Evolutionary conservation across 2,113 vertebrate species (phyloP).

Genomic region (Ciconia boyciana): DNA sequence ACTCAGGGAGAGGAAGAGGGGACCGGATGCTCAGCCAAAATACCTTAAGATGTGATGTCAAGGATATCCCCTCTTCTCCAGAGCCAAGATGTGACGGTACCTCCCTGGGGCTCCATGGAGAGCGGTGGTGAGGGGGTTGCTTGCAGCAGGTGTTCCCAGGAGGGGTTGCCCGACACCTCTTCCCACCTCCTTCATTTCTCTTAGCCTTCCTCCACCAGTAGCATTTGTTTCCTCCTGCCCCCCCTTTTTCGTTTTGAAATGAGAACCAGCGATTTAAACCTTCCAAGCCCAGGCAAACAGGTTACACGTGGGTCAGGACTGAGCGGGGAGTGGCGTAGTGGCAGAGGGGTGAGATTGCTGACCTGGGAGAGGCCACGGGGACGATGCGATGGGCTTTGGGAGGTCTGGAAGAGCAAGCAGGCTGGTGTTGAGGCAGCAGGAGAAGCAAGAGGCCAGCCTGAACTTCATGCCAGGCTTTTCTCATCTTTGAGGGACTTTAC

Average conservation of each 20-base stretch:
- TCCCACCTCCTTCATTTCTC: neutral
- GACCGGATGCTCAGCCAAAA: constrained; percentile 51
- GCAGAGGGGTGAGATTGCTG: neutral
- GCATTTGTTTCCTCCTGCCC: accelerated
- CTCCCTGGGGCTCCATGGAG: neutral
- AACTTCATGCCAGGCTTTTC: neutral
- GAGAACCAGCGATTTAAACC: neutral
- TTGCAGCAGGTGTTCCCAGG: constrained; percentile 1
- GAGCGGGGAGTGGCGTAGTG: neutral
- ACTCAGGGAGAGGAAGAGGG: constrained; percentile 49
- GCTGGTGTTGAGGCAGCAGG: neutral
- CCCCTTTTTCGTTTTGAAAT: neutral
- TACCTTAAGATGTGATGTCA: constrained; percentile 49
- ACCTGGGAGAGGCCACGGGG: neutral
- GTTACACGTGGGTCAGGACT: neutral
- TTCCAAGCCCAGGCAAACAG: neutral
- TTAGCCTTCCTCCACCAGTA: neutral
- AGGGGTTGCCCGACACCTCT: neutral
- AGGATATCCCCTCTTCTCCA: constrained; percentile 66
- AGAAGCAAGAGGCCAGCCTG: neutral
- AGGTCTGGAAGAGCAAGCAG: neutral
- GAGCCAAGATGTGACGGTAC: constrained; percentile 42
- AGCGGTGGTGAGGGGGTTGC: neutral
- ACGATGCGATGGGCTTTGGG: neutral
- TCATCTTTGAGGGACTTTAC: neutral